Evolutionary conservation across 2,797 vertebrate species (phyloP), one percentile per base, ranked within the genome.

Genomic region (Sebastes flavidus): DNA sequence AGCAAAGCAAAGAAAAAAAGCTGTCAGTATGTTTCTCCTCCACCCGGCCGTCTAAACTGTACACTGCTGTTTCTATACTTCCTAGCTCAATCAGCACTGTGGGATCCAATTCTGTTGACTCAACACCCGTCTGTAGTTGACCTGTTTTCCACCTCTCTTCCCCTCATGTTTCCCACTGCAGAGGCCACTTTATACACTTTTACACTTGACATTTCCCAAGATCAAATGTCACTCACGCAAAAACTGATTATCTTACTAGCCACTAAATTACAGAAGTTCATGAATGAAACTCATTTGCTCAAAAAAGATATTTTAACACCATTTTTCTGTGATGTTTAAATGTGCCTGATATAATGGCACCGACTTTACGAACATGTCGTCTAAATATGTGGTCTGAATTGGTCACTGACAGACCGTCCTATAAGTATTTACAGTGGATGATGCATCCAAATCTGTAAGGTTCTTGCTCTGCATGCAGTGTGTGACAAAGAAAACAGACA

Each of bases 101-200:
- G 58, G 80, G 73, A 90, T 91, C 87, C 77, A 82, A 85, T 88
- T 91, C 70, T 91, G 89, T 86, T 78, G 74, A 89, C 87, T 91
- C 90, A 77, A 78, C 86, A 84, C 75, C 73, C 76, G 68, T 72
- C 75, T 58, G 59, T 60, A 42, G 66, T 77, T 87, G 90, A 90
- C 84, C 87, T 49, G 77, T 24, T 85, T 86, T 84, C 72, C 82
- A 90, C 87, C 86, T 88, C 77, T 59, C 62, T 71, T 82, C 38
- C 65, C 16, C 9, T 54, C 12, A 24, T 66, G 49, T 22, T 78
- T n/a, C 5, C 18, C 24, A 67, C 78, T 63, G 56, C 59, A 79
- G 49, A 75, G 52, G 52, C 62, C 49, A 65, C 71, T 79, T 77
- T 25, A 60, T 59, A 65, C 34, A 72, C 61, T 22, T 46, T 49